Percentiles rank a stretch among this genome's conserved stretches.
phyloP scores from a whole-genome alignment of 2,797 vertebrate genomes.

The Fistularia tabacaria region DNA sequence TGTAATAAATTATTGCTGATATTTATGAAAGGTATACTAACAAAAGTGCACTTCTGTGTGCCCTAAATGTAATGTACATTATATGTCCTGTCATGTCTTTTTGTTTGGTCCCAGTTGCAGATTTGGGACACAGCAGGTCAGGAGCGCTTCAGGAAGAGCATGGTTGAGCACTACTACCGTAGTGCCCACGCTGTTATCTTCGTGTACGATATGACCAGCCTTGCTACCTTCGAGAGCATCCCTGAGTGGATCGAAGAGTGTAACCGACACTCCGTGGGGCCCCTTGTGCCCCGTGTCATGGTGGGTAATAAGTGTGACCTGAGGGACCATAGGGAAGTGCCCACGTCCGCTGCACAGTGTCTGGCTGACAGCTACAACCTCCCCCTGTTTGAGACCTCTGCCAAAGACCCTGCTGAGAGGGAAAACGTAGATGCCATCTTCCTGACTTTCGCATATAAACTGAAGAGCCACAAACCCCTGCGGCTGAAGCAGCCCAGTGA shows the following conservation, averaged over 20 bases:
- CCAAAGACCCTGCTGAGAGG: slow-evolving; percentile 74
- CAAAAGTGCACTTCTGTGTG: too few species aligned
- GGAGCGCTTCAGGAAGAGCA: slow-evolving; percentile 79
- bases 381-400: slow-evolving; percentile 78
- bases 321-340: slow-evolving; percentile 65
- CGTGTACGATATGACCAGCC: slow-evolving; percentile 75
- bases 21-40: too few species aligned
- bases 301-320: slow-evolving; percentile 81
- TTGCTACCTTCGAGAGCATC: slow-evolving; percentile 71
- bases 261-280: slow-evolving; percentile 67
- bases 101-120: slow-evolving; percentile 66
- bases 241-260: slow-evolving; percentile 79
- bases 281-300: slow-evolving; percentile 71
- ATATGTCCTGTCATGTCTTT: background rate
- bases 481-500: slow-evolving; percentile 73
- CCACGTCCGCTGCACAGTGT: slow-evolving; percentile 69
- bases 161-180: slow-evolving; percentile 81
- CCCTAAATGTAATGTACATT: too few species aligned
- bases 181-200: slow-evolving; percentile 78
- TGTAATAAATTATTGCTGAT: too few species aligned
- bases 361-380: slow-evolving; percentile 74
- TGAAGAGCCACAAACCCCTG: slow-evolving; percentile 77
- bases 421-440: slow-evolving; percentile 78
- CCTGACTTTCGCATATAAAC: slow-evolving; percentile 76
- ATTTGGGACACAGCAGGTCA: slow-evolving; percentile 81